Evolutionary conservation across 2,888 invertebrate genomes (phyloP), one percentile per base, ranked within the genome.

Genomic region (Nemotelus pantherinus): DNA sequence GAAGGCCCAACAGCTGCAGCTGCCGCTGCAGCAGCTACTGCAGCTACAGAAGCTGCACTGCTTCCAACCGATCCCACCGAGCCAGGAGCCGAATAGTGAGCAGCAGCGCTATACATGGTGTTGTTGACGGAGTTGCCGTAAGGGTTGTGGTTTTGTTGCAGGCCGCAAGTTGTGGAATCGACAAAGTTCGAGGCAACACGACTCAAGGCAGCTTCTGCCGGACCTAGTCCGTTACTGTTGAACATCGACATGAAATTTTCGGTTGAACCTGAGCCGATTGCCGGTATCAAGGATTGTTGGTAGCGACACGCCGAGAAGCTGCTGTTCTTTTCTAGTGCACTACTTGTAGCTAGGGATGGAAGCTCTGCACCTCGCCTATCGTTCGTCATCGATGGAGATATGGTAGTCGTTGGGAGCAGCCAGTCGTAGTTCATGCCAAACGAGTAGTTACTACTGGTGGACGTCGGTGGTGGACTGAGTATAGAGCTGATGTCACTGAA

Each of bases 391-490:
- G 78, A 44, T 68, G 76, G 60, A 77, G 79, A 39, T 58, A 63
- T 75, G 76, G 43, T 77, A 79, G 60, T 80, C 80, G 83, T 75
- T 53, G 84, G 82, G 47, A 81, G 78, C n/a, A 82, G 81, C 82
- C 83, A 80, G 81, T 81, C 77, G 78, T 82, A 77, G 53, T 81
- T 79, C 41, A 77, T 53, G 45, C 76, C 76, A 41, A 63, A 43
- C 9, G 76, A 68, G 81, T 47, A 77, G 45, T 3, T 58, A 10
- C 44, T 58, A 44, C 68, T 68, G 48, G n/a, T 74, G 6, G 60
- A 41, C 9, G 48, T 60, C 6, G 85, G 76, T 7, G 86, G 86
- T 7, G 87, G 86, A 81, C 86, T 86, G 41, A 87, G 79, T 84
- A 87, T 85, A 45, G 84, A 85, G 44, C 86, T 85, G 3, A 48